A percentile compares a stretch with the other conserved stretches of the same genome.
Conservation (phyloP, 1,140 invertebrate species). For the Drosophila bipectinata region DNA sequence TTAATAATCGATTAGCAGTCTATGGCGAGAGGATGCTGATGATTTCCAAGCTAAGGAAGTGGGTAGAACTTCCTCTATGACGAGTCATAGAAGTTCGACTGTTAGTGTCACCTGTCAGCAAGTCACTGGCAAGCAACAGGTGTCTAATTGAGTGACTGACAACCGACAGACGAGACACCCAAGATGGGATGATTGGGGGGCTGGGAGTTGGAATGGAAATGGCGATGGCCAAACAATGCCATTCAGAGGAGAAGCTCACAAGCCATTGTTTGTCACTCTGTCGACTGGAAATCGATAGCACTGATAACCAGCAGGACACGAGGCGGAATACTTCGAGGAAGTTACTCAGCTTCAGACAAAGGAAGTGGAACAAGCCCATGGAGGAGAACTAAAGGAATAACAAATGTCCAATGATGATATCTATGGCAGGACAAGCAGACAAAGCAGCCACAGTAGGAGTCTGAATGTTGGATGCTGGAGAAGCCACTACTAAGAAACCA, state of each 20-base stretch:
- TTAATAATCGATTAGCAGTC: conserved; percentile 79
- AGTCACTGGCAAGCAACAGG: conserved; percentile 37
- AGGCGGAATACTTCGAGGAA: conserved; percentile 47
- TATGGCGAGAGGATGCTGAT: conserved; percentile 36
- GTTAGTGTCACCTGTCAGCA: conserved; percentile 32
- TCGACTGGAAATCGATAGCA: conserved; percentile 41
- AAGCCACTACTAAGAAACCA: too few species aligned
- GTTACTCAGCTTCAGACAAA: conserved; percentile 39
- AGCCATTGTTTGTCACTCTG: conserved; percentile 70
- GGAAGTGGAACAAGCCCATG: conserved; percentile 60
- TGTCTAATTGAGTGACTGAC: conserved; percentile 74
- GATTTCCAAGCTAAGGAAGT: conserved; percentile 15
- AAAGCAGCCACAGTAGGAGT: conserved; percentile 51
- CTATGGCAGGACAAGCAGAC: conserved; percentile 62
- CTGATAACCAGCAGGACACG: conserved; percentile 26
- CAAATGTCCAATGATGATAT: conserved; percentile 79
- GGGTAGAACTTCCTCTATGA: conserved; percentile 8
- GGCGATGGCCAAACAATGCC: conserved; percentile 44
- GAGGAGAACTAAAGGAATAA: conserved; percentile 50
- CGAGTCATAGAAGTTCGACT: conserved; percentile 8
- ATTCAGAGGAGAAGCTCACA: conserved; percentile 44
- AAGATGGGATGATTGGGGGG: conserved; percentile 41
- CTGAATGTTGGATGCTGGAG: background rate
- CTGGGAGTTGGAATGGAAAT: conserved; percentile 15
- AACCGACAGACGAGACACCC: conserved; percentile 46